Percentiles rank a stretch among this genome's conserved stretches.
These are phyloP conservation scores for Cryptoblepharus egeriae DNA, from an alignment of 2,797 vertebrate species.

Conservation along the genomic window DNA sequence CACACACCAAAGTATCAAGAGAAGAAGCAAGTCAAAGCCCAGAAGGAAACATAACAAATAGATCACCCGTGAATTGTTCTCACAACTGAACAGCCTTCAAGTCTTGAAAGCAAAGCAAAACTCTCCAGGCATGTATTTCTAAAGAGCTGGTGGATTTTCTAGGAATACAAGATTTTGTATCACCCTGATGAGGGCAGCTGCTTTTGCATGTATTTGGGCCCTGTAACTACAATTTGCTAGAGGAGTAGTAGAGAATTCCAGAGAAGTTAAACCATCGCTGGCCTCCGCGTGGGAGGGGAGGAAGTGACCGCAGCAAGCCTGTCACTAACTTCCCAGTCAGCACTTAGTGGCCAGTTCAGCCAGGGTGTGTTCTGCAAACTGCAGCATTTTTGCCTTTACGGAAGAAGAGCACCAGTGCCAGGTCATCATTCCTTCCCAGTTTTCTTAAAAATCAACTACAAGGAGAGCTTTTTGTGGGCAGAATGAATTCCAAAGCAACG, in stretches of 20 bases:
- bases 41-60: background rate
- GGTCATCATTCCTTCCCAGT: no score
- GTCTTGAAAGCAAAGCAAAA: background rate
- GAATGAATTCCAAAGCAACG: constrained; percentile 12
- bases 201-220: background rate
- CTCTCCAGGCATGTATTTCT: background rate
- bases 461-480: background rate
- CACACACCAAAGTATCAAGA: background rate
- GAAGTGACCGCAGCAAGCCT: background rate
- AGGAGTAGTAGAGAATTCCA: constrained; percentile 1
- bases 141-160: background rate
- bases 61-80: background rate
- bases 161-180: background rate
- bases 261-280: background rate
- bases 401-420: background rate
- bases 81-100: background rate
- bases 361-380: background rate
- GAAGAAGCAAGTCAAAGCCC: background rate
- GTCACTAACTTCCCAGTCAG: background rate
- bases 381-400: constrained; percentile 2
- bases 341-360: background rate
- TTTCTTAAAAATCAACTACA: background rate
- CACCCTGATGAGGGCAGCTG: background rate
- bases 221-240: background rate
- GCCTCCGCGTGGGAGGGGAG: background rate